Conservation (phyloP, 2,888 invertebrate genomes). For the Eristalis arbustorum region DNA sequence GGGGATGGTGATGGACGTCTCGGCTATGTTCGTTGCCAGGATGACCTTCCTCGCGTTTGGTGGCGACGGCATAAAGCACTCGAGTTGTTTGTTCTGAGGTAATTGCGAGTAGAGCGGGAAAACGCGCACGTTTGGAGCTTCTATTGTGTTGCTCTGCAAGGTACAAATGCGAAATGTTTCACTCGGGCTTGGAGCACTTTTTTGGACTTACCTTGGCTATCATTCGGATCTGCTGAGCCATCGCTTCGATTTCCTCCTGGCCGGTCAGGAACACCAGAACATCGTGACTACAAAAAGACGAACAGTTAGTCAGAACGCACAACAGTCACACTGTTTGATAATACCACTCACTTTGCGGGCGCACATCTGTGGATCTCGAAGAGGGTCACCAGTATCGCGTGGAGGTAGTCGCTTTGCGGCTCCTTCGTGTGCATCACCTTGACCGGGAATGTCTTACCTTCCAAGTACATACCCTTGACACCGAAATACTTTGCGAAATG, state of each 20-base stretch:
- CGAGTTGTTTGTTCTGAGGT: conserved; percentile 91
- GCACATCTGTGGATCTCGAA: conserved; percentile 93
- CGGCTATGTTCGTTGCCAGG: conserved; percentile 98
- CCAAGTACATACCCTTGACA: conserved; percentile 92
- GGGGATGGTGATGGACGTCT: conserved; percentile 97
- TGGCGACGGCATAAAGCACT: conserved; percentile 89
- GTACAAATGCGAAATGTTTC: conserved; percentile 69
- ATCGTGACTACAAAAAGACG: conserved; percentile 86
- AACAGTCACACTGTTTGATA: not conserved
- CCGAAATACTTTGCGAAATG: conserved; percentile 94
- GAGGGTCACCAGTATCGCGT: conserved; percentile 90
- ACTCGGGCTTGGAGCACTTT: not conserved
- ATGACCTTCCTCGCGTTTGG: conserved; percentile 92
- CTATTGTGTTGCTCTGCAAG: conserved; percentile 82
- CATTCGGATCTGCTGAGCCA: conserved; percentile 87
- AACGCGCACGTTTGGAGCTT: conserved; percentile 86
- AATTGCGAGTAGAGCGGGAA: conserved; percentile 96
- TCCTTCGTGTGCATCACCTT: conserved; percentile 87
- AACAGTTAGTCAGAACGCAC: not conserved
- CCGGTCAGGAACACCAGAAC: conserved; percentile 97
- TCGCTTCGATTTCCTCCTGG: conserved; percentile 97
- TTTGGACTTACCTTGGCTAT: conserved; percentile 83
- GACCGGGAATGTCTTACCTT: conserved; percentile 93
- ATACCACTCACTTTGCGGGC: conserved; percentile 86
- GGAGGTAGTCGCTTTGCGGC: conserved; percentile 90